Percentiles rank a stretch among this genome's conserved stretches.
Conservation (phyloP, 2,113 vertebrate species). For the Cygnus buccinator region DNA sequence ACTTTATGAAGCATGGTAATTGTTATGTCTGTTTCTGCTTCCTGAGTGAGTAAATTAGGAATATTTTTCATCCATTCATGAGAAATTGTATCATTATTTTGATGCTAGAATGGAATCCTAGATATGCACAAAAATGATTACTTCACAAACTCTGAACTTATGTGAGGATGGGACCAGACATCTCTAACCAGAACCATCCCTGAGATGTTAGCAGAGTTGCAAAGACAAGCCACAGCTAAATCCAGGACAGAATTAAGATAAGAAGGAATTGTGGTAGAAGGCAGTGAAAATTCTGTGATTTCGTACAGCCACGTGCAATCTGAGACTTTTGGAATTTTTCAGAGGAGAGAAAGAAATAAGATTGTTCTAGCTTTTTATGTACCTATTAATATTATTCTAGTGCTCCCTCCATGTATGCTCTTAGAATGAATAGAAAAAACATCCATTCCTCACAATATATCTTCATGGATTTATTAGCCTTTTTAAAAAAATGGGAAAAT, state of each 20-base stretch:
- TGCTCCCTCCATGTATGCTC: not conserved
- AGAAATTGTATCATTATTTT: not conserved
- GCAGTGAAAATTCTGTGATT: not conserved
- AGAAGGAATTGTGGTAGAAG: not conserved
- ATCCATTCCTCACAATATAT: not conserved
- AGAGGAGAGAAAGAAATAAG: not conserved
- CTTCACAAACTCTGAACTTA: not conserved
- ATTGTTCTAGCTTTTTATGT: not conserved
- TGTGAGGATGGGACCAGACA: not conserved
- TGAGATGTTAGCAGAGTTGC: not conserved
- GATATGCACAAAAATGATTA: not conserved
- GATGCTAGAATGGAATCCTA: not conserved
- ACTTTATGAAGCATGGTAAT: not conserved
- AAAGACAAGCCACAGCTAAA: not conserved
- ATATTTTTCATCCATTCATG: not conserved
- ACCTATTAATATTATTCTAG: not conserved
- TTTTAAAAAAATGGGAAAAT: not conserved
- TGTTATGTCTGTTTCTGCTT: constrained; percentile 34
- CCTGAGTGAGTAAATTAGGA: constrained; percentile 2
- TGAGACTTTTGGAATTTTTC: not conserved
- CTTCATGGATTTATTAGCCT: not conserved
- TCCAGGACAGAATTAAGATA: not conserved
- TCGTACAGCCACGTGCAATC: not conserved
- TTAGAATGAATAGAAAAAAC: not conserved
- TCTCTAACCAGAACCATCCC: not conserved